Evolutionary conservation across 2,888 invertebrate genomes (phyloP), one percentile per base, ranked within the genome.

Genomic region (Euspilapteryx auroguttella): DNA sequence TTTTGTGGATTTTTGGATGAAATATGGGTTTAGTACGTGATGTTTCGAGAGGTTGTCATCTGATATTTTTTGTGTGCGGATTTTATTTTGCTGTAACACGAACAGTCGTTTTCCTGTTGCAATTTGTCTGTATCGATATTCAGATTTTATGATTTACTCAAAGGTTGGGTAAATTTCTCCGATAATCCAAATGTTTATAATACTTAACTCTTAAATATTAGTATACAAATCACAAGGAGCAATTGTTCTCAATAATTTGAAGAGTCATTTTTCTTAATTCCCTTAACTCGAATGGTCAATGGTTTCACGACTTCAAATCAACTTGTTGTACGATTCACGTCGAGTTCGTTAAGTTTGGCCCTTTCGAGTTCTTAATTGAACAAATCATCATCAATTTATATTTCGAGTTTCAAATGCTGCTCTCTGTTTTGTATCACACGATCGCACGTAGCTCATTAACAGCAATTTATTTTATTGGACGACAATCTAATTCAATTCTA

Each of bases 331-430:
- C 38, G 38, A 34, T 31, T 32, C 24, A 29, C 12, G 17, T 24
- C 21, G 23, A 28, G 21, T 24, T 32, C 30, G 27, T 25, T n/a
- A 14, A 21, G n/a, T n/a, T 14, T 44, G 48, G 49, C 51, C 59
- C 49, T 57, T 59, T 53, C n/a, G 43, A 48, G 38, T 40, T 49
- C 45, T 49, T 64, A 64, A 68, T 68, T 63, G 62, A 50, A 62
- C 58, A 51, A 65, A 61, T 62, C 59, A 55, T 59, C 58, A 51
- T 55, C 62, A 62, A 61, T 64, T 63, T 53, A 52, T 51, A 45
- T 47, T 41, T 43, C 41, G 36, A 38, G 35, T 32, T 35, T 38
- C 38, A 38, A 32, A 27, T 17, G 17, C 17, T 8, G 17, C 17
- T 8, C 17, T 5, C n/a, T n/a, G n/a, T n/a, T n/a, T n/a, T n/a